These are phyloP conservation scores for Hydriomena furcata DNA, from an alignment of 2,888 invertebrate species.

Conservation along the genomic window DNA sequence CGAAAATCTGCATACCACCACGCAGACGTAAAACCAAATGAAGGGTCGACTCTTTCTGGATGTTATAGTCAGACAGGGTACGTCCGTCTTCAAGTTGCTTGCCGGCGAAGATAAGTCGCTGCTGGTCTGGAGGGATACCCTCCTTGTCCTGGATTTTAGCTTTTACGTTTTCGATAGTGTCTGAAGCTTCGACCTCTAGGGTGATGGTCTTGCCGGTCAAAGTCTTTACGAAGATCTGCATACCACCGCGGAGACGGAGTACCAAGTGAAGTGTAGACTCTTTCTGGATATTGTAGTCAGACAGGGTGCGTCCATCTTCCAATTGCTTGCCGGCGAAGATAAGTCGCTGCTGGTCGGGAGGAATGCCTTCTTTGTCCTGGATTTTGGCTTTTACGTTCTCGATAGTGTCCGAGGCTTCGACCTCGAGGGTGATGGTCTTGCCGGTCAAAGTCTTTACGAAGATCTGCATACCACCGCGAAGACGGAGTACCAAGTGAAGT, in stretches of 20 bases:
- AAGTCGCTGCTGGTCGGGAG: slow-evolving; percentile 34
- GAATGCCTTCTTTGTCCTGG: slow-evolving; percentile 36
- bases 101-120: slow-evolving; percentile 31
- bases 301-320: slow-evolving; percentile 33
- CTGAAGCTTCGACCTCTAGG: slow-evolving; percentile 27
- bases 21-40: slow-evolving; percentile 30
- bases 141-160: slow-evolving; percentile 33
- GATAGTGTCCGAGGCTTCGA: slow-evolving; percentile 33
- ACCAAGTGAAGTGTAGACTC: slow-evolving; percentile 33
- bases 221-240: slow-evolving; percentile 32
- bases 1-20: slow-evolving; percentile 32
- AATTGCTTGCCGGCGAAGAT: slow-evolving; percentile 36
- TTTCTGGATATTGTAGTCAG: slow-evolving; percentile 35
- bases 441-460: slow-evolving; percentile 34
- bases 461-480: slow-evolving; percentile 38
- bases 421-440: slow-evolving; percentile 32
- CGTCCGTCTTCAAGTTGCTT: slow-evolving; percentile 34
- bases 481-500: slow-evolving; percentile 33
- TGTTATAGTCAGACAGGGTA: slow-evolving; percentile 31
- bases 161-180: slow-evolving; percentile 30
- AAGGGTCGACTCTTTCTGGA: slow-evolving; percentile 31
- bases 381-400: slow-evolving; percentile 36
- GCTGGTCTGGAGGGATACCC: slow-evolving; percentile 33
- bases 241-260: slow-evolving; percentile 31
- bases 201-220: slow-evolving; percentile 31